A percentile compares a stretch with the other conserved stretches of the same genome.
phyloP scores from a whole-genome alignment of 2,888 invertebrate genomes.

The Notocelia uddmanniana region DNA sequence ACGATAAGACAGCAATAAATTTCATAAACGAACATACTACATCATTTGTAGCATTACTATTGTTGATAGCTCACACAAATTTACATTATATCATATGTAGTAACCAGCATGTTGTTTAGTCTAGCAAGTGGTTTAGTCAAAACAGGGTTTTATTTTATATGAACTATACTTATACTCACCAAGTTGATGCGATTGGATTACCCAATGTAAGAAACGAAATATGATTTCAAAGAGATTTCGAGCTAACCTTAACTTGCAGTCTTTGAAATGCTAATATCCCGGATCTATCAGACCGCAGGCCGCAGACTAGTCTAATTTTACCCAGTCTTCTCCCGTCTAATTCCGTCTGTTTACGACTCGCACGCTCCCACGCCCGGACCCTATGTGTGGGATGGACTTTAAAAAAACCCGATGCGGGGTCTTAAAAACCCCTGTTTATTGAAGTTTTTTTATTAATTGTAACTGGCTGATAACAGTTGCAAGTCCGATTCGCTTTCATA shows the following conservation, averaged over 20 bases:
- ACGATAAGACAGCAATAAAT: too few species aligned
- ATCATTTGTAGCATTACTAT: too few species aligned
- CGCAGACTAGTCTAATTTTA: constrained; percentile 42
- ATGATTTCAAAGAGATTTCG: neutral
- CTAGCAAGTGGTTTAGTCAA: too few species aligned
- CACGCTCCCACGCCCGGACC: constrained; percentile 73
- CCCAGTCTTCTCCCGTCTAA: constrained; percentile 64
- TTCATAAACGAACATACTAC: too few species aligned
- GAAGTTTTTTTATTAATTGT: neutral
- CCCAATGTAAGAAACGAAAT: neutral
- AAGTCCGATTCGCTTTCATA: neutral
- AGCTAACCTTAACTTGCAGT: neutral
- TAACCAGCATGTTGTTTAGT: too few species aligned
- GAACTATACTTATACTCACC: too few species aligned
- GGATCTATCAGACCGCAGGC: constrained; percentile 27
- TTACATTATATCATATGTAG: too few species aligned
- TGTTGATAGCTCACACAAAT: too few species aligned
- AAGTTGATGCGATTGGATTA: neutral
- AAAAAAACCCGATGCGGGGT: constrained; percentile 22
- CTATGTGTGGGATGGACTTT: constrained; percentile 29
- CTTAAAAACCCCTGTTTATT: neutral
- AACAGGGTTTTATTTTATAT: too few species aligned
- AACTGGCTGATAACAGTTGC: neutral
- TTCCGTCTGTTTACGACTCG: constrained; percentile 80
- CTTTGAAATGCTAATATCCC: constrained; percentile 22